These are phyloP conservation scores for Plestiodon gilberti DNA, from an alignment of 2,113 vertebrate species.

Conservation along the genomic window DNA sequence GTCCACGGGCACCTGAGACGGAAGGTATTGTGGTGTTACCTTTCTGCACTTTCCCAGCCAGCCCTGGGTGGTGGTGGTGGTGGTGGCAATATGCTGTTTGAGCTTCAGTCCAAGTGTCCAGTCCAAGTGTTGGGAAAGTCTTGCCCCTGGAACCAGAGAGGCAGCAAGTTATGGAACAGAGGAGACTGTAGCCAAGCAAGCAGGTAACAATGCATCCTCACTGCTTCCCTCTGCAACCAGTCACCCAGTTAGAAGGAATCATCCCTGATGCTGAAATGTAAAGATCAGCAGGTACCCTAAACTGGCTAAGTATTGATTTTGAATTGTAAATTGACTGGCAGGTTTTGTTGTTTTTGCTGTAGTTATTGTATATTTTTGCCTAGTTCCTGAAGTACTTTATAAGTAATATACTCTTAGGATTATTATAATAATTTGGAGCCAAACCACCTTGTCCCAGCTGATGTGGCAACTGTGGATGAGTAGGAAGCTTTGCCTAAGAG, in stretches of 20 bases:
- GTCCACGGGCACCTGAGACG: neutral
- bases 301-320: neutral
- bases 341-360: too few species aligned
- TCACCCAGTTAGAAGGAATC: neutral
- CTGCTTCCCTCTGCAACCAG: neutral
- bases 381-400: neutral
- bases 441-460: neutral
- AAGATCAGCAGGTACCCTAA: neutral
- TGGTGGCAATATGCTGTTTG: neutral
- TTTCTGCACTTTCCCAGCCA: neutral
- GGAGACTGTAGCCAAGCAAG: neutral
- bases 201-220: neutral
- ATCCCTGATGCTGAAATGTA: neutral
- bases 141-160: neutral
- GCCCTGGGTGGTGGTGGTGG: neutral
- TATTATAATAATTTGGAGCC: neutral
- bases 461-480: neutral
- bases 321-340: too few species aligned
- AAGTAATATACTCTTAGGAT: neutral
- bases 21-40: neutral
- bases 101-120: too few species aligned
- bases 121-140: neutral
- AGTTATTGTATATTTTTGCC: neutral
- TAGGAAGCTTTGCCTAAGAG: neutral
- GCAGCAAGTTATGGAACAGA: neutral